These are phyloP conservation scores for Heliconius ismenius DNA, from an alignment of 2,888 invertebrate genomes.

Conservation along the genomic window DNA sequence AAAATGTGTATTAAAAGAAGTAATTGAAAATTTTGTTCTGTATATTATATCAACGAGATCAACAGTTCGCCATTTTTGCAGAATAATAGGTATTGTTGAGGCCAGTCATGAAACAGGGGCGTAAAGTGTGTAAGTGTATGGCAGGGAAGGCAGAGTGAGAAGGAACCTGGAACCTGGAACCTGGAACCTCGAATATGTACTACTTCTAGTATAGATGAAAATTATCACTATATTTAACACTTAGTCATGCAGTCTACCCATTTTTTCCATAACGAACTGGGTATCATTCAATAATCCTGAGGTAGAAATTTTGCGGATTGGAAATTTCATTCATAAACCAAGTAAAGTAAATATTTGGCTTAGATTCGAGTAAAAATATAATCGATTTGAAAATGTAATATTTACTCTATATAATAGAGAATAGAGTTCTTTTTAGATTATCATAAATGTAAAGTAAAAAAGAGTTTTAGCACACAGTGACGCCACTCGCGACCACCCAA, in stretches of 20 bases:
- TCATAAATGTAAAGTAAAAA: slow-evolving; percentile 51
- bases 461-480: slow-evolving; percentile 68
- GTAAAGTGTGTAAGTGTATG: no score
- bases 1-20: no score
- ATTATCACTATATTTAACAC: neutral
- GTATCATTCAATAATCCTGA: slow-evolving; percentile 36
- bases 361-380: slow-evolving; percentile 56
- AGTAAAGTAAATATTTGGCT: slow-evolving; percentile 72
- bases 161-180: no score
- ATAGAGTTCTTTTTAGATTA: slow-evolving; percentile 26
- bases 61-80: no score
- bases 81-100: no score
- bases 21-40: neutral
- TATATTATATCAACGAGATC: no score
- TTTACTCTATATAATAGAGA: neutral
- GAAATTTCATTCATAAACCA: slow-evolving; percentile 78
- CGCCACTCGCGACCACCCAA: slow-evolving; percentile 79
- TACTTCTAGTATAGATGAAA: no score
- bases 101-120: no score
- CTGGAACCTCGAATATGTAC: no score
- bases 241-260: slow-evolving; percentile 1
- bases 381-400: neutral
- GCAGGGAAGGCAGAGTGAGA: no score
- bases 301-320: slow-evolving; percentile 58
- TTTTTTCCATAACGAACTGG: slow-evolving; percentile 33